phyloP scores from a whole-genome alignment of 2,888 invertebrate species.

The Temnothorax unifasciatus region DNA sequence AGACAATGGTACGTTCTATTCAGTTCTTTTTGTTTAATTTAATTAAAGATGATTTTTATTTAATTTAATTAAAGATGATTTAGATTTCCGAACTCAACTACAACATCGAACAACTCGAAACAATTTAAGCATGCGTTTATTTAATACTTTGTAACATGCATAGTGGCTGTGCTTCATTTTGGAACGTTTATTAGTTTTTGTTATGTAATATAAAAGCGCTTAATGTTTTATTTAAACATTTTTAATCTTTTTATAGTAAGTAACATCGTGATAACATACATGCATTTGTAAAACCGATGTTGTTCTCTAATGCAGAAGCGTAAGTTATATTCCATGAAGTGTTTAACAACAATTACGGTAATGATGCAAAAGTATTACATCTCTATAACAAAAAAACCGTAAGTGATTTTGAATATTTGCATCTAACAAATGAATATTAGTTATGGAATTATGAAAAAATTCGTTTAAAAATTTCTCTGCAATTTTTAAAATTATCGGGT shows the following conservation, averaged over 20 bases:
- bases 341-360: background rate
- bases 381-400: background rate
- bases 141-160: conserved; percentile 31
- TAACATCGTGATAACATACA: conserved; percentile 37
- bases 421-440: background rate
- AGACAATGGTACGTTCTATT: background rate
- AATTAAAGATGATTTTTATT: conserved; percentile 18
- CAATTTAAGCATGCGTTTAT: conserved; percentile 24
- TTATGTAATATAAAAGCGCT: conserved; percentile 45
- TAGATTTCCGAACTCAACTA: background rate
- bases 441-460: conserved; percentile 15
- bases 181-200: conserved; percentile 49
- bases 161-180: conserved; percentile 69
- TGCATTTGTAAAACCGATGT: conserved; percentile 66
- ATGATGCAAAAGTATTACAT: background rate
- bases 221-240: conserved; percentile 30
- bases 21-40: conserved; percentile 10
- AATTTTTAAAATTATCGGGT: background rate
- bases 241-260: conserved; percentile 21
- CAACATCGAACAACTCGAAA: background rate
- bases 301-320: conserved; percentile 41
- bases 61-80: background rate
- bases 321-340: background rate
- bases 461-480: background rate
- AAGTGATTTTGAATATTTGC: background rate